A percentile compares a stretch with the other conserved stretches of the same genome.
Conservation (phyloP, 2,113 vertebrate species). For the Cavia porcellus region DNA sequence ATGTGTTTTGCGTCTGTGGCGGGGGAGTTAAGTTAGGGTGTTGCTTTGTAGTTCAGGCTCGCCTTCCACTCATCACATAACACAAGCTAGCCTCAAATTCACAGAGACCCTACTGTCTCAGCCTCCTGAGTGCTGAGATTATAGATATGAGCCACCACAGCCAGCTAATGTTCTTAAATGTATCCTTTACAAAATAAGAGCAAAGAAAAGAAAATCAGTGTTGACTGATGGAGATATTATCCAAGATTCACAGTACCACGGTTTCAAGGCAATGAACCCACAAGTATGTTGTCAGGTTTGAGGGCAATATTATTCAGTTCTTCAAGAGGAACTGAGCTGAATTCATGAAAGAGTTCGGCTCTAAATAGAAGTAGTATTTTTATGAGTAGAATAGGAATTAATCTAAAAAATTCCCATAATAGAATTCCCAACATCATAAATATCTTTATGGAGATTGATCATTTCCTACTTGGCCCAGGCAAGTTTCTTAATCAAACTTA, state of each 20-base stretch:
- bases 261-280: not conserved
- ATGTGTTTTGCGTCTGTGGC: not conserved
- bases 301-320: not conserved
- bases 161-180: constrained; percentile 61
- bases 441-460: not conserved
- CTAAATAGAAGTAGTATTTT: not conserved
- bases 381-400: not conserved
- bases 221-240: not conserved
- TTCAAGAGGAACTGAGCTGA: not conserved
- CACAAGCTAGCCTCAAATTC: not conserved
- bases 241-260: not conserved
- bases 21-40: not conserved
- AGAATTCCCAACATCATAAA: not conserved
- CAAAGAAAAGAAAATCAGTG: not conserved
- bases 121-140: not conserved
- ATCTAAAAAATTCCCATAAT: not conserved
- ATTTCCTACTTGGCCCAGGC: not conserved
- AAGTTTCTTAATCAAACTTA: not conserved
- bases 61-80: not conserved
- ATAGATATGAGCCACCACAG: not conserved
- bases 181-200: not conserved
- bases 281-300: not conserved
- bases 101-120: not conserved
- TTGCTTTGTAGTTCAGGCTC: not conserved
- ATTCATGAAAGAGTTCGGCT: not conserved